Conservation (phyloP, 1,140 invertebrate genomes). For the Brachionus plicatilis region DNA sequence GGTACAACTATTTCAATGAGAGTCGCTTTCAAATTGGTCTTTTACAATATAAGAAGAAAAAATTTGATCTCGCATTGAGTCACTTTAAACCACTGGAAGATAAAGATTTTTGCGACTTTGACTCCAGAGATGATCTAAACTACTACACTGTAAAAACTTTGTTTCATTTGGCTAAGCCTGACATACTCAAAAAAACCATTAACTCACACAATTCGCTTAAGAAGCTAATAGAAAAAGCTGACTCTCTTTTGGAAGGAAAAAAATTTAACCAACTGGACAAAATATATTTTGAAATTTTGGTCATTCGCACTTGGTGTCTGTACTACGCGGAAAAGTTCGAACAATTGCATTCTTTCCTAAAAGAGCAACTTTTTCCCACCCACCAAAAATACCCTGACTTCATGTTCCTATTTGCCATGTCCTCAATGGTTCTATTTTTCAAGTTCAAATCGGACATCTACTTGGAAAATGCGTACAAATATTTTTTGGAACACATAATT, state of each 20-base stretch:
- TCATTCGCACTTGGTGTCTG: neutral
- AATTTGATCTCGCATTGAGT: neutral
- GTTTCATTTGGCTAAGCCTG: neutral
- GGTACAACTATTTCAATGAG: constrained; percentile 10
- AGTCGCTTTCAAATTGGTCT: neutral
- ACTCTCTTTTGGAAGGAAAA: neutral
- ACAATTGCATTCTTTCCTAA: neutral
- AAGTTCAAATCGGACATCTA: neutral
- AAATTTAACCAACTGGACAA: neutral
- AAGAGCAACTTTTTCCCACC: neutral
- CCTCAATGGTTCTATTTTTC: neutral
- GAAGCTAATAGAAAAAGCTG: neutral
- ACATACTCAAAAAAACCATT: neutral
- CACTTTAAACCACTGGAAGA: neutral
- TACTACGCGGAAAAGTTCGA: neutral
- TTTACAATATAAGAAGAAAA: neutral
- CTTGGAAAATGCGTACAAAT: neutral
- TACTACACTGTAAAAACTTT: neutral
- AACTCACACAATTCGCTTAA: neutral
- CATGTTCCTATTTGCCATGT: neutral
- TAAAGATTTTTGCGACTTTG: constrained; percentile 2
- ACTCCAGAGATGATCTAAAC: neutral
- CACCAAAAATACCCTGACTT: neutral
- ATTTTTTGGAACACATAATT: neutral
- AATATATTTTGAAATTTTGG: neutral